Percentiles rank a stretch among this genome's conserved stretches.
Conservation (phyloP, 2,888 invertebrate genomes). For the Drosophila nr. perissopoda region DNA sequence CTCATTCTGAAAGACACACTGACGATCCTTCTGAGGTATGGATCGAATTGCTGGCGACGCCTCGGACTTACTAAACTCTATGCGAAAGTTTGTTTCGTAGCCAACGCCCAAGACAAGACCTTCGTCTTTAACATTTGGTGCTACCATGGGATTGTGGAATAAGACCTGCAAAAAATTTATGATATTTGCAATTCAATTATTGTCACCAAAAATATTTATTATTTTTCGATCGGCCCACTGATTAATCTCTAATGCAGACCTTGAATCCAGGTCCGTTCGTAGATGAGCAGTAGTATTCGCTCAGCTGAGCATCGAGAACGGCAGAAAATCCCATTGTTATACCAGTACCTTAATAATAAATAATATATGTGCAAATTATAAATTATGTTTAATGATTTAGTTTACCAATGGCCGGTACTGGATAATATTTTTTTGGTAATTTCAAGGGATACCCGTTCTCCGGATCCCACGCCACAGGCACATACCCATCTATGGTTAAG, state of each 20-base stretch:
- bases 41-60: constrained; percentile 87
- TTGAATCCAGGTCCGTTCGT: constrained; percentile 87
- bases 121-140: constrained; percentile 90
- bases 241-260: constrained; percentile 80
- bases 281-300: constrained; percentile 92
- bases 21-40: constrained; percentile 88
- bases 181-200: neutral
- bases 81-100: constrained; percentile 88
- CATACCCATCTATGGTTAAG: constrained; percentile 36
- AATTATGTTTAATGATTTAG: neutral
- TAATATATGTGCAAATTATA: neutral
- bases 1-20: constrained; percentile 90
- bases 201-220: neutral
- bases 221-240: neutral
- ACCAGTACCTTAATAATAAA: constrained; percentile 86
- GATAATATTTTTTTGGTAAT: constrained; percentile 87
- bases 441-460: constrained; percentile 88
- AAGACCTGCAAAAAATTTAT: constrained; percentile 55
- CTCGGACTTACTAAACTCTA: constrained; percentile 88
- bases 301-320: constrained; percentile 89
- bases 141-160: constrained; percentile 91
- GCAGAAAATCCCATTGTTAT: constrained; percentile 89
- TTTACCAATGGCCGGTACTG: constrained; percentile 85
- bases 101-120: constrained; percentile 90
- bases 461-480: constrained; percentile 89